Percentiles rank a stretch among this genome's conserved stretches.
These are phyloP conservation scores for Ophioderma brevispina DNA, from an alignment of 35 echinoderm and acorn worm species.

Conservation along the genomic window DNA sequence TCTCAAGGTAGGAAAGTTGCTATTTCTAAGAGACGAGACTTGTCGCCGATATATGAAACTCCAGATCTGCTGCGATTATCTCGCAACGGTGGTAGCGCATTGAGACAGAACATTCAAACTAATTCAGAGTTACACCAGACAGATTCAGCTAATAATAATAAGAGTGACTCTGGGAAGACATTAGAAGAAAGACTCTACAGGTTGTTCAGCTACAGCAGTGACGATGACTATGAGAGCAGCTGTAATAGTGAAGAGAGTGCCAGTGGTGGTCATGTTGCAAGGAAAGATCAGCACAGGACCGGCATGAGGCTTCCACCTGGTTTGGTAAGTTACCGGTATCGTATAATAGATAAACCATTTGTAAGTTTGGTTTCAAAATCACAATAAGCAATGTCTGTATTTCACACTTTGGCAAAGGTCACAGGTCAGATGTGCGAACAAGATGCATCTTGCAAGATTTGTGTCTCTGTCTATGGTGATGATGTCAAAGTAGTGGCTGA, in stretches of 20 bases:
- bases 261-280: neutral
- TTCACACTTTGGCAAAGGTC: no score
- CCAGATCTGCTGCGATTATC: conserved; percentile 21
- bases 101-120: neutral
- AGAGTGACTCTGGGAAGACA: neutral
- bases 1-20: neutral
- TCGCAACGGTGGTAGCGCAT: neutral
- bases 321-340: conserved; percentile 41
- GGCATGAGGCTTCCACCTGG: neutral
- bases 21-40: conserved; percentile 26
- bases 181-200: conserved; percentile 30
- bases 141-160: neutral
- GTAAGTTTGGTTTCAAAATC: no score
- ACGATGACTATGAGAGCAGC: conserved; percentile 55
- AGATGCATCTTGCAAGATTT: no score
- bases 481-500: no score
- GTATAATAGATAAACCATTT: no score
- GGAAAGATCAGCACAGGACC: neutral
- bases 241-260: conserved; percentile 46
- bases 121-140: neutral
- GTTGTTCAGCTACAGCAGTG: conserved; percentile 64
- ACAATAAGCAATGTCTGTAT: no score
- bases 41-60: conserved; percentile 59
- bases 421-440: no score
- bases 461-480: no score